A percentile compares a stretch with the other conserved stretches of the same genome.
These are phyloP conservation scores for Arctia plantaginis DNA, from an alignment of 2,888 invertebrate genomes.

Conservation along the genomic window DNA sequence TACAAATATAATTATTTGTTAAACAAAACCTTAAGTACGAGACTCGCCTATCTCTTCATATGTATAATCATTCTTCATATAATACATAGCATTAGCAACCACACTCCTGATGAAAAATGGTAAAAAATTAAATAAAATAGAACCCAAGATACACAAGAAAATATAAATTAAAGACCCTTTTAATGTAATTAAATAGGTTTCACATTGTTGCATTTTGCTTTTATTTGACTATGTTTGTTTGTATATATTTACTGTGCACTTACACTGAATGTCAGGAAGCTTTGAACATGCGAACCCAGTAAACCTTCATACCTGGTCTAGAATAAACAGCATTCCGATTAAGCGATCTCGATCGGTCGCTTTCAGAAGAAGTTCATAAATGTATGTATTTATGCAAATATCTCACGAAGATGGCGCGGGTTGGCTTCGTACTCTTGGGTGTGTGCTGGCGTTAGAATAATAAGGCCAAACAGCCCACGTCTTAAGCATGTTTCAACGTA, in stretches of 20 bases:
- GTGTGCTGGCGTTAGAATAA: slow-evolving; percentile 20
- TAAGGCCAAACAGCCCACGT: slow-evolving; percentile 21
- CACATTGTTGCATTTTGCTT: not conserved
- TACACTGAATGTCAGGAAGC: slow-evolving; percentile 14
- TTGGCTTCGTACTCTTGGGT: slow-evolving; percentile 21
- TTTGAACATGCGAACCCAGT: slow-evolving; percentile 46
- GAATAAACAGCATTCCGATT: slow-evolving; percentile 43
- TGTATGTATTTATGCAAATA: slow-evolving; percentile 36
- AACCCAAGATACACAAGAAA: too few relatives aligned
- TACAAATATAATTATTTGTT: too few relatives aligned
- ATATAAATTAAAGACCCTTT: not conserved
- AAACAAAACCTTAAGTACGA: too few relatives aligned
- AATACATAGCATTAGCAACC: too few relatives aligned
- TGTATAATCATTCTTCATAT: too few relatives aligned
- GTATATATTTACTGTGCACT: not conserved
- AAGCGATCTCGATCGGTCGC: slow-evolving; percentile 18
- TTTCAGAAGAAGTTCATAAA: slow-evolving; percentile 44
- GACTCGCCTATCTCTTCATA: too few relatives aligned
- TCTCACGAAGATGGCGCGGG: slow-evolving; percentile 31
- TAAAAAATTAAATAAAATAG: too few relatives aligned
- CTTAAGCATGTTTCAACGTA: not conserved
- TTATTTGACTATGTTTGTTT: not conserved
- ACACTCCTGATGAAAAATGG: too few relatives aligned
- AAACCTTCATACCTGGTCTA: slow-evolving; percentile 33
- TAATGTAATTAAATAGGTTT: not conserved